Evolutionary conservation across 2,888 invertebrate genomes (phyloP).

Genomic region (Drosophila nr. fundita): DNA sequence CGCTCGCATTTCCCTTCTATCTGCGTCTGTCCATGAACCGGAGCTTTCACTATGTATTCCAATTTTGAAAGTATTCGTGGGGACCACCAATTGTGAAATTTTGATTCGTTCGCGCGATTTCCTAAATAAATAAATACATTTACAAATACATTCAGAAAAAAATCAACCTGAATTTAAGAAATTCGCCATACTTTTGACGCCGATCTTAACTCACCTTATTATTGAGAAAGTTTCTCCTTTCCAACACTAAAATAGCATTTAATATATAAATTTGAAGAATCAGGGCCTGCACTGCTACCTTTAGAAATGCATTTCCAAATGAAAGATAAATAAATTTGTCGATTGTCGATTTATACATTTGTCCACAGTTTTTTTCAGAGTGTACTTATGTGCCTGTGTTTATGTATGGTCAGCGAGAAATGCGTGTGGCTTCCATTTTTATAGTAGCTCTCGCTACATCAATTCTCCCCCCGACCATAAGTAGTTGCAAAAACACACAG

Average conservation of each 20-base stretch:
- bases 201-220: not conserved
- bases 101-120: constrained; percentile 43
- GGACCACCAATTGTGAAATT: constrained; percentile 71
- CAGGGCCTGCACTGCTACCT: not conserved
- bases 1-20: constrained; percentile 15
- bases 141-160: not conserved
- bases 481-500: not conserved
- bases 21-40: constrained; percentile 41
- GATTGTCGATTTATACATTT: not conserved
- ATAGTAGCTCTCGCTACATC: not conserved
- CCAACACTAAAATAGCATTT: not conserved
- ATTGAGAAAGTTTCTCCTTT: not conserved
- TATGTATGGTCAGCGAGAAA: not conserved
- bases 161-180: not conserved
- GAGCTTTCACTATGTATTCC: constrained; percentile 51
- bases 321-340: not conserved
- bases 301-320: not conserved
- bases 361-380: not conserved
- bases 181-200: not conserved
- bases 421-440: constrained; percentile 3
- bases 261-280: not conserved
- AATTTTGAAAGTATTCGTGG: constrained; percentile 55
- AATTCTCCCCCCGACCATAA: not conserved
- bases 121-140: constrained; percentile 62
- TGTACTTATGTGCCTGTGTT: not conserved